phyloP scores from a whole-genome alignment of 2,113 vertebrate genomes.

The Podarcis muralis region DNA sequence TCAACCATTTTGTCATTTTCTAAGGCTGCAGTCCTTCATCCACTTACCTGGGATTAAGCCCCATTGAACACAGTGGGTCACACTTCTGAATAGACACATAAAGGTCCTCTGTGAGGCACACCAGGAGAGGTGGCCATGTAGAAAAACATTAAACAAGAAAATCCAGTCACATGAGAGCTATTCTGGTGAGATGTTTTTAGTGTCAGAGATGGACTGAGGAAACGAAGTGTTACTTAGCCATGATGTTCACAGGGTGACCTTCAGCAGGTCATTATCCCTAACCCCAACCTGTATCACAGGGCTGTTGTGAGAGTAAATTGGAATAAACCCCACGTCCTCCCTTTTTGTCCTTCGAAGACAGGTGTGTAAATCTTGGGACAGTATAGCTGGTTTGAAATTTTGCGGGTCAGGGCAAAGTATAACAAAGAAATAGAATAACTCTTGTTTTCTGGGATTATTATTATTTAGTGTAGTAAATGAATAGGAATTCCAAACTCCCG shows the following conservation, averaged over 20 bases:
- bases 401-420: background rate
- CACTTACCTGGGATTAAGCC: background rate
- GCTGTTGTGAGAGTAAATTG: background rate
- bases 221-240: background rate
- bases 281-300: background rate
- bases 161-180: background rate
- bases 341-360: background rate
- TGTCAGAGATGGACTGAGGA: background rate
- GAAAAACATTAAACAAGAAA: background rate
- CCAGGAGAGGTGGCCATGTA: no score
- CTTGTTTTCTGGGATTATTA: background rate
- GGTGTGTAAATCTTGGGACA: no score
- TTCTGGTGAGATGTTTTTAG: background rate
- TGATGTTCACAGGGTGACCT: no score
- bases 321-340: background rate
- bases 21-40: background rate
- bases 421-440: background rate
- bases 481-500: background rate
- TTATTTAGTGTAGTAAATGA: background rate
- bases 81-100: background rate
- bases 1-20: slow-evolving; percentile 3
- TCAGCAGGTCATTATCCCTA: background rate
- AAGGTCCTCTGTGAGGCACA: no score
- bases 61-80: background rate
- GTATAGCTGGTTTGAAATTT: no score